Evolutionary conservation across 2,797 vertebrate genomes (phyloP), one percentile per base, ranked within the genome.

Genomic region (Geranospiza caerulescens): DNA sequence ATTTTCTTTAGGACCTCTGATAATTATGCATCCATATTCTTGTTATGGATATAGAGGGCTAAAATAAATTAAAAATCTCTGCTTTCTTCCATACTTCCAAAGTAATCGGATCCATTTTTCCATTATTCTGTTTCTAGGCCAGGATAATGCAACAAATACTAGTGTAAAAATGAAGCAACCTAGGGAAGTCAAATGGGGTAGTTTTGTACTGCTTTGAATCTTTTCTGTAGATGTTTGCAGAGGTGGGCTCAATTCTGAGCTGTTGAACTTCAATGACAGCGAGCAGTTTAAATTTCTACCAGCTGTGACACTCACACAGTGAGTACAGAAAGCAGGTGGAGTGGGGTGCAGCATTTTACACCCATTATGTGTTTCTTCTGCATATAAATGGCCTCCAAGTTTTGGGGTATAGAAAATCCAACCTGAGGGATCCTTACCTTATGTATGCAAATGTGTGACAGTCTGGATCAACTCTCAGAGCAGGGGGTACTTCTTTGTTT

Each of bases 281-380:
- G n/a, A n/a, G n/a, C n/a, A n/a, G 22, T 14, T 60, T 40, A 8
- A 4, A 47, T 47, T 33, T 33, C 53, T 58, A 20, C 36, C 12
- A 2, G 7, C 5, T 47, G 9, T 22, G 53, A 38, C 14, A 11
- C 34, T 20, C 3, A 0, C 23, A 19, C 6, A 10, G 12, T 0
- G 81, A 17, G 15, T 4, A 11, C 25, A 50, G 55, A 17, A 27
- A 44, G 36, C 36, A 58, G 1, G n/a, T 15, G 40, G 11, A 1
- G 66, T 15, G 40, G 29, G 56, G 44, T 14, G 29, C 50, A 40
- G 73, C 5, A 0, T 45, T 71, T 76, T 11, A 10, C 17, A 26
- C 40, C 11, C 11, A 0, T 2, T 15, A 0, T 19, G 15, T 13
- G 3, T 15, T 31, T 38, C 25, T 70, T 26, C 34, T 36, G 34